A percentile compares a stretch with the other conserved stretches of the same genome.
These are phyloP conservation scores for Drepanosiphum platanoidis DNA, from an alignment of 2,888 invertebrate species.

Conservation along the genomic window DNA sequence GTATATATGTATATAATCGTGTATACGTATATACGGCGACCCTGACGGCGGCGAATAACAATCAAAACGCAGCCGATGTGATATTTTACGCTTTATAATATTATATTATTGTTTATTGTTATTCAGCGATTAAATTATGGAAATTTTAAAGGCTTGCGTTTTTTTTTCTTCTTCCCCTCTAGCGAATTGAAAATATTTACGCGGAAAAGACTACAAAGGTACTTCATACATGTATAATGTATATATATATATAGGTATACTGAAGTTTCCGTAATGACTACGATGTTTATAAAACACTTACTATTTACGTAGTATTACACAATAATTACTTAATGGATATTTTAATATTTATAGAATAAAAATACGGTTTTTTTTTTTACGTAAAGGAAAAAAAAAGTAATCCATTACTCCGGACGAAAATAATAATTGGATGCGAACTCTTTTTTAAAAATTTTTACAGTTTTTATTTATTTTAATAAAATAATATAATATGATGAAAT, in stretches of 20 bases:
- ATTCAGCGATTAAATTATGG: slow-evolving; percentile 8
- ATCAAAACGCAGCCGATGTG: neutral
- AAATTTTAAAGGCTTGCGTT: neutral
- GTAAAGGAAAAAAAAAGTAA: neutral
- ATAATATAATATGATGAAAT: too few relatives aligned
- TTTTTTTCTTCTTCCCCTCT: neutral
- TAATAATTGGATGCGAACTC: neutral
- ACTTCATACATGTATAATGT: too few relatives aligned
- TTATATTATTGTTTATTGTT: neutral
- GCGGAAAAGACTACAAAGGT: neutral
- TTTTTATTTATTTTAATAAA: neutral
- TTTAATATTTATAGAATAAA: neutral
- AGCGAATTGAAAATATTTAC: neutral
- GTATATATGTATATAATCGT: too few relatives aligned
- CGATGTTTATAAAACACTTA: neutral
- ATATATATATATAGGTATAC: neutral
- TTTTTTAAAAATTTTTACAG: neutral
- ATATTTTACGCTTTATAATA: neutral
- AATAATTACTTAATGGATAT: neutral
- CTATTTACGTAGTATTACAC: neutral
- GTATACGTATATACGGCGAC: neutral
- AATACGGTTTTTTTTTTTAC: neutral
- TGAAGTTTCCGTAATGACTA: neutral
- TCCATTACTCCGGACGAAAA: neutral
- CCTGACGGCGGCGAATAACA: slow-evolving; percentile 11